These are phyloP conservation scores for Geodia barretti DNA, from an alignment of 37 sponge, comb jelly and placozoan genomes.

Conservation along the genomic window DNA sequence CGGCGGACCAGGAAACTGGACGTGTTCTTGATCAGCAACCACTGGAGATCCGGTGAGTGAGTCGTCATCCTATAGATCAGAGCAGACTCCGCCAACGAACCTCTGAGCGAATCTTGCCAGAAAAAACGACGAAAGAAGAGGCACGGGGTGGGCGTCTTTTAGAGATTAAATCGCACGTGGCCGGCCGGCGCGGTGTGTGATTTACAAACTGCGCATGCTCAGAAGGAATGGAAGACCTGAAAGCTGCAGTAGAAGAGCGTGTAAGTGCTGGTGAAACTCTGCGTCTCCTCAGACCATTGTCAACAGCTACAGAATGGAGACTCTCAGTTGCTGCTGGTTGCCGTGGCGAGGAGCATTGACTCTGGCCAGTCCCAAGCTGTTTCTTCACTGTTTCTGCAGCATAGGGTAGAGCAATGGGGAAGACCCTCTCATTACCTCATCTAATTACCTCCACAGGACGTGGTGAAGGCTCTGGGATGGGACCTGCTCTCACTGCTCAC, in stretches of 20 bases:
- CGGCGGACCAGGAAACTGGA: constrained; percentile 67
- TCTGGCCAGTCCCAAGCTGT: not conserved
- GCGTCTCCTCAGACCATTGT: too few relatives aligned
- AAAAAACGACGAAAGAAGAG: not conserved
- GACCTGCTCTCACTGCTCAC: constrained; percentile 31
- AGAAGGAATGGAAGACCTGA: constrained; percentile 8
- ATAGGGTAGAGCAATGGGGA: not conserved
- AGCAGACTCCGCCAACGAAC: not conserved
- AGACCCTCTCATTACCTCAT: not conserved
- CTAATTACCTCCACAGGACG: not conserved
- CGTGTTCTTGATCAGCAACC: constrained; percentile 66
- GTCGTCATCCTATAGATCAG: constrained; percentile 4
- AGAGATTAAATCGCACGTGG: not conserved
- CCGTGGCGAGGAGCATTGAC: not conserved
- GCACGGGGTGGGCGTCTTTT: not conserved
- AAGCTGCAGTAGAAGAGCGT: constrained; percentile 13
- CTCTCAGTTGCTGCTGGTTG: constrained; percentile 26
- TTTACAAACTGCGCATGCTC: constrained; percentile 25
- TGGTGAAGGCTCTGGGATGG: constrained; percentile 43
- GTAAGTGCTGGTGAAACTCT: too few relatives aligned
- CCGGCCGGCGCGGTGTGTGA: not conserved
- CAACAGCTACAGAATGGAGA: constrained; percentile 26
- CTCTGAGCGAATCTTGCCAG: too few relatives aligned
- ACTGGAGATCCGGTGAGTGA: constrained; percentile 72
- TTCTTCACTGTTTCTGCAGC: constrained; percentile 7